A percentile compares a stretch with the other conserved stretches of the same genome.
Conservation (phyloP, 2,113 vertebrate genomes). For the Tachysurus fulvidraco region DNA sequence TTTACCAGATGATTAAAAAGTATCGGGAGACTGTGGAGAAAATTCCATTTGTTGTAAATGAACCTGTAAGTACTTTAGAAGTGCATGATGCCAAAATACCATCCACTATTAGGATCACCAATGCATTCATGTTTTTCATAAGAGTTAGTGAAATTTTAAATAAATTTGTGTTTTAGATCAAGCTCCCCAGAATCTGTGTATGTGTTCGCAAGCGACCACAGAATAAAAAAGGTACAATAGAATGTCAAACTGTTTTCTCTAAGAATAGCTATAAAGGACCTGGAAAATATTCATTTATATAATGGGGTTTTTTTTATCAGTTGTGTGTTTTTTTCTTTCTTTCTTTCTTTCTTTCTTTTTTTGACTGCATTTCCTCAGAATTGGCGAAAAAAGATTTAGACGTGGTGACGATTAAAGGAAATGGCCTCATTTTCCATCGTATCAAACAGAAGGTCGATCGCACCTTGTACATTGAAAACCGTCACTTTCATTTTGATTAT, state of each 20-base stretch:
- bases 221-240: constrained; percentile 90
- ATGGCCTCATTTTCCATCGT: constrained; percentile 87
- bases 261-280: background rate
- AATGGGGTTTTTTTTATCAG: background rate
- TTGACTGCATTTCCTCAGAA: constrained; percentile 71
- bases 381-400: constrained; percentile 88
- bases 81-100: background rate
- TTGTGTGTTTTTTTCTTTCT: no score
- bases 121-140: background rate
- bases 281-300: background rate
- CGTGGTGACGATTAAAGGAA: constrained; percentile 88
- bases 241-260: background rate
- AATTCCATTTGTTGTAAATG: constrained; percentile 73
- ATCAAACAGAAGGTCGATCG: constrained; percentile 96
- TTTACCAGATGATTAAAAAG: constrained; percentile 90
- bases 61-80: constrained; percentile 75
- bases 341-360: background rate
- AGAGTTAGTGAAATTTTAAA: background rate
- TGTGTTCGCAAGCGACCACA: constrained; percentile 94
- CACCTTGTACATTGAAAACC: constrained; percentile 94
- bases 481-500: constrained; percentile 90
- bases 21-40: constrained; percentile 83
- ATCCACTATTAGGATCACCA: background rate
- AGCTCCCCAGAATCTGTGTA: constrained; percentile 88
- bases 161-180: constrained; percentile 70